Evolutionary conservation across 2,888 invertebrate genomes (phyloP), one percentile per base, ranked within the genome.

Genomic region (Tenthredo scrophulariae): DNA sequence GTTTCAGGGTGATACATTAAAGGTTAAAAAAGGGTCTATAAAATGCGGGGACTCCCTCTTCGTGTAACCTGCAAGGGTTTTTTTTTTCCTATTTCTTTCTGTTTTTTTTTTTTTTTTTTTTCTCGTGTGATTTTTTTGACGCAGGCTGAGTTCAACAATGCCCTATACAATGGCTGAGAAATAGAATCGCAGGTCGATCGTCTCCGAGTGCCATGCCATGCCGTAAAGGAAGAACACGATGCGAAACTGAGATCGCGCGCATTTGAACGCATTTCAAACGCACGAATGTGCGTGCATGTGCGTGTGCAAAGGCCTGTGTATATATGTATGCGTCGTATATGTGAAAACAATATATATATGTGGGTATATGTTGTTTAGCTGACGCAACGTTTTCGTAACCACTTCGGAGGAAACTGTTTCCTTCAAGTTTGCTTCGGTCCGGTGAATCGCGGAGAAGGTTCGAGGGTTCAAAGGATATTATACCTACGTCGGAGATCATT

Each of bases 381-480:
- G 79, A 62, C 62, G 62, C 37, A 62, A 80, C 79, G 22, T 58
- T 79, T 79, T 62, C 54, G 58, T 3, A 62, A 62, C 62, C 58
- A 62, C 62, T 62, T 62, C 18, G 26, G 58, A 40, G 58, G 79
- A n/a, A 62, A 37, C 58, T 26, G 58, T 62, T 80, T 80, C 79
- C 79, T 80, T 62, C 58, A 29, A 46, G 77, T 77, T 54, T 22
- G 50, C 75, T 43, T 46, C 77, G 79, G 79, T 62, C 79, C 79
- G 62, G 62, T 80, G 62, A 80, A 62, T 62, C 79, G 37, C 13
- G 58, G 37, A 22, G 58, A 22, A 62, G 58, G 79, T 58, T 80
- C 79, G 15, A 80, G 79, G 79, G 79, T 80, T 80, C 79, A 80
- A 80, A 80, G 79, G 79, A 80, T 80, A 80, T 80, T 80, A 46